Percentiles rank a stretch among this genome's conserved stretches.
Conservation (phyloP, 1,140 invertebrate species). For the Saccostrea cuccullata region DNA sequence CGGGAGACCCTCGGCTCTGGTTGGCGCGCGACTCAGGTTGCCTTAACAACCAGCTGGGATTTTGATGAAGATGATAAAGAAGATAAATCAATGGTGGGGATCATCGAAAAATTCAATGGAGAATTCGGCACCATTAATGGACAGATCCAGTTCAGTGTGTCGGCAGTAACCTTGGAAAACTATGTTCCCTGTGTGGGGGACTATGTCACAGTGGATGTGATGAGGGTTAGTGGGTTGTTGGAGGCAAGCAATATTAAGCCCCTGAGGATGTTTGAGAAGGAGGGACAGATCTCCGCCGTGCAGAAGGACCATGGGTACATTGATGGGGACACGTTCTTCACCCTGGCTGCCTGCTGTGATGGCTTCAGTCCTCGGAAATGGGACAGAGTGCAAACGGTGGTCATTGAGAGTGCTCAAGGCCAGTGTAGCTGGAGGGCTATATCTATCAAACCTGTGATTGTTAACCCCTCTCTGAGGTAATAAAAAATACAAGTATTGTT, state of each 20-base stretch:
- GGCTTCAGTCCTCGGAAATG: conserved; percentile 67
- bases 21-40: conserved; percentile 71
- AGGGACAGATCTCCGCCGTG: conserved; percentile 66
- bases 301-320: conserved; percentile 74
- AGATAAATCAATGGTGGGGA: conserved; percentile 44
- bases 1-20: conserved; percentile 67
- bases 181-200: conserved; percentile 70
- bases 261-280: conserved; percentile 62
- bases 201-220: conserved; percentile 70
- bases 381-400: conserved; percentile 67
- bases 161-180: conserved; percentile 50
- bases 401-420: conserved; percentile 73
- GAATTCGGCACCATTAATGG: conserved; percentile 65
- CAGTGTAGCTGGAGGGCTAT: conserved; percentile 71
- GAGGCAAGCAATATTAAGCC: conserved; percentile 63
- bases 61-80: conserved; percentile 44
- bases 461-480: conserved; percentile 6
- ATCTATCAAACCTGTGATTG: conserved; percentile 48
- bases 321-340: conserved; percentile 71
- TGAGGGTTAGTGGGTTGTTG: conserved; percentile 43
- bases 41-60: conserved; percentile 50
- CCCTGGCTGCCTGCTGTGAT: conserved; percentile 55
- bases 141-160: conserved; percentile 63
- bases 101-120: conserved; percentile 65
- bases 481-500: neutral